Evolutionary conservation across 2,797 vertebrate species (phyloP), one percentile per base, ranked within the genome.

Genomic region (Microctenopoma stevenorrisi): DNA sequence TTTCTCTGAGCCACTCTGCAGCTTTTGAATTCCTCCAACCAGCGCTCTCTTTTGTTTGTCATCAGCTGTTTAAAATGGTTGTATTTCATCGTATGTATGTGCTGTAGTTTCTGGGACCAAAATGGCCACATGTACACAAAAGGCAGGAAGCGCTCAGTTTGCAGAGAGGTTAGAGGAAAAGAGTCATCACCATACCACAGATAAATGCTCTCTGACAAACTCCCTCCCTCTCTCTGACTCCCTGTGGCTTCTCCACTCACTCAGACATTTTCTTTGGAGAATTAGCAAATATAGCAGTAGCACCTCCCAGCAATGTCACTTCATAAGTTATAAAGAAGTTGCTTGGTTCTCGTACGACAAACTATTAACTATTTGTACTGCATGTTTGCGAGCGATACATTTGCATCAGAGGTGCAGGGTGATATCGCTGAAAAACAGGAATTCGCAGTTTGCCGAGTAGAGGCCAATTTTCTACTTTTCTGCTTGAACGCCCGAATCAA

Each of bases 161-260:
- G 82, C 84, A 77, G 71, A 87, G 88, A 78, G 83, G 53, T 68
- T 64, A 72, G 83, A 91, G 87, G 91, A 90, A 91, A 86, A 86
- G 85, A 90, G 88, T 91, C 90, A 91, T 91, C 90, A 88, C 82
- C 88, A 82, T 88, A 87, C 91, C 85, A 74, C 84, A 92, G 89
- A 91, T 90, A 89, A 91, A 91, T 80, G 76, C 86, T 81, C 73
- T 74, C 72, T 82, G 87, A 89, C 86, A 91, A 83, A 82, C 81
- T 64, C 79, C 83, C 85, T 74, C 82, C 86, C 74, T 76, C 83
- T 68, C 72, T 49, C 38, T 2, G 56, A 72, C 88, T 88, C 76
- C 79, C 85, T 64, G 76, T 72, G 74, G 73, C 73, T 86, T 64
- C 72, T 68, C 60, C 67, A 57, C 25, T 75, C 71, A 72, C 81